Evolutionary conservation across 2,888 invertebrate species (phyloP).

Genomic region (Notocelia uddmanniana): DNA sequence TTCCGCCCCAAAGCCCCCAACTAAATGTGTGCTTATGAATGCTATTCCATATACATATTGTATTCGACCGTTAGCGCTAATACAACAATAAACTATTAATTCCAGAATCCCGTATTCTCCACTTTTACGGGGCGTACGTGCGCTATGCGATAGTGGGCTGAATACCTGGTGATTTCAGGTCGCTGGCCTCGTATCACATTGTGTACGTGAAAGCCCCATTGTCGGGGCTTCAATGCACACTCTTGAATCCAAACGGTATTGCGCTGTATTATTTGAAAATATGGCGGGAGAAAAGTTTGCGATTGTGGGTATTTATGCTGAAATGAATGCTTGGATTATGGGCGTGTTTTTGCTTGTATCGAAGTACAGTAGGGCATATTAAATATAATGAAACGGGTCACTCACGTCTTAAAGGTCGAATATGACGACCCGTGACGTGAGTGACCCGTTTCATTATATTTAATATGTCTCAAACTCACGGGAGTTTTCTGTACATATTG

Average conservation of each 20-base stretch:
- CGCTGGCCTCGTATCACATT: constrained; percentile 25
- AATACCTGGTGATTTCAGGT: constrained; percentile 34
- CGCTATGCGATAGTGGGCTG: constrained; percentile 8
- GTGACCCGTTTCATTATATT: too few relatives aligned
- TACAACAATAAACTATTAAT: too few relatives aligned
- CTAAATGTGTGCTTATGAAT: neutral
- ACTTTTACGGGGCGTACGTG: neutral
- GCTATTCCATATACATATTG: neutral
- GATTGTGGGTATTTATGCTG: constrained; percentile 9
- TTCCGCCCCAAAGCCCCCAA: too few relatives aligned
- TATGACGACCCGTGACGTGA: too few relatives aligned
- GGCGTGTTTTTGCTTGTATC: neutral
- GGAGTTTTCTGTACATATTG: too few relatives aligned
- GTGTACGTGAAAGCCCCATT: constrained; percentile 37
- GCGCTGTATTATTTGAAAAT: constrained; percentile 37
- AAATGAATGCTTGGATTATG: neutral
- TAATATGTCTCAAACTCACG: too few relatives aligned
- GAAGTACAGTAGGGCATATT: too few relatives aligned
- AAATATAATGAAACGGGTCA: too few relatives aligned
- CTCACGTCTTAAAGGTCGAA: too few relatives aligned
- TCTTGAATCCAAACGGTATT: constrained; percentile 22
- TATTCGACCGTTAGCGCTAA: neutral
- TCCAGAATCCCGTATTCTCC: neutral
- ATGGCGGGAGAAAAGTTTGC: constrained; percentile 21
- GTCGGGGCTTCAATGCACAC: constrained; percentile 25